phyloP scores from a whole-genome alignment of 2,113 vertebrate species.

The Mohoua ochrocephala region DNA sequence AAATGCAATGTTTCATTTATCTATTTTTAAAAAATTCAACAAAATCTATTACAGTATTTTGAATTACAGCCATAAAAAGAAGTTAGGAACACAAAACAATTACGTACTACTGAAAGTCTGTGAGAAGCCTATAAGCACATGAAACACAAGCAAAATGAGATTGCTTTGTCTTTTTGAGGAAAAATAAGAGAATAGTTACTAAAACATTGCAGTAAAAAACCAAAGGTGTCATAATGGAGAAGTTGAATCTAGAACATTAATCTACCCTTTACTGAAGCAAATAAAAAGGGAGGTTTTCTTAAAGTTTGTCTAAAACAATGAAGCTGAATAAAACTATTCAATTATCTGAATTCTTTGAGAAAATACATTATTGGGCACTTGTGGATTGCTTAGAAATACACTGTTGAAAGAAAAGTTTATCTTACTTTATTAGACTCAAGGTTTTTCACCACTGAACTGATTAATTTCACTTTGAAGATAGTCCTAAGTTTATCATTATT shows the following conservation, averaged over 20 bases:
- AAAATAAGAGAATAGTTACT: background rate
- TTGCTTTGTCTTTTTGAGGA: background rate
- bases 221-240: background rate
- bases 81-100: conserved; percentile 33
- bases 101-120: background rate
- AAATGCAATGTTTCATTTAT: conserved; percentile 18
- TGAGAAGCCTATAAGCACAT: background rate
- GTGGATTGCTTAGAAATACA: background rate
- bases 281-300: background rate
- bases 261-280: background rate
- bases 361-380: conserved; percentile 27
- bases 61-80: conserved; percentile 48
- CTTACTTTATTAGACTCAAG: background rate
- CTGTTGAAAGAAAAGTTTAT: background rate
- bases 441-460: background rate
- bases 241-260: background rate
- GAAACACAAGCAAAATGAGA: conserved; percentile 15
- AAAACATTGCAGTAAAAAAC: background rate
- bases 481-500: background rate
- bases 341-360: background rate
- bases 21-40: background rate
- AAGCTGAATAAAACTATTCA: background rate
- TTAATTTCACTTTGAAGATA: background rate
- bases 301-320: background rate
- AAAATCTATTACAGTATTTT: conserved; percentile 38